Percentiles rank a stretch among this genome's conserved stretches.
Conservation (phyloP, 2,888 invertebrate genomes). For the Ophraella communa region DNA sequence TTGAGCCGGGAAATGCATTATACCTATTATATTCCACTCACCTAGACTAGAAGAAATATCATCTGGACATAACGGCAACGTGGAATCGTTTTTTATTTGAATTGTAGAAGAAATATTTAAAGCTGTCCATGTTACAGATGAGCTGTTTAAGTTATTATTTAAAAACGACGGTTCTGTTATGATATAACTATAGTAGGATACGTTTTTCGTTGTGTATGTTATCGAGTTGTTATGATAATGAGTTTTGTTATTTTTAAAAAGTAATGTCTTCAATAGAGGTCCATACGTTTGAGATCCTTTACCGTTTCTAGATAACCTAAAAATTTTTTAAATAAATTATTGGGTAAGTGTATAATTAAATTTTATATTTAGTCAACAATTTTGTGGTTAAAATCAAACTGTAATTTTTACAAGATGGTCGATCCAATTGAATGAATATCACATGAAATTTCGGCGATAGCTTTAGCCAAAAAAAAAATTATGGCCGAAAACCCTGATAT, state of each 20-base stretch:
- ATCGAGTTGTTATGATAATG: constrained; percentile 29
- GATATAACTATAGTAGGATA: constrained; percentile 37
- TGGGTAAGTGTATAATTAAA: too few species aligned
- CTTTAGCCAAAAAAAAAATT: too few species aligned
- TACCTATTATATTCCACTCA: too few species aligned
- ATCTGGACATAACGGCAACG: constrained; percentile 64
- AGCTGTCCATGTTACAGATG: constrained; percentile 21
- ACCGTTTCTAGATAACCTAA: constrained; percentile 25
- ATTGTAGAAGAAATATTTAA: constrained; percentile 32
- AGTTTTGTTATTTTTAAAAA: constrained; percentile 41
- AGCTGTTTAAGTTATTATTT: constrained; percentile 30
- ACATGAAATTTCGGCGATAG: too few species aligned
- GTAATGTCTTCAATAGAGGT: constrained; percentile 41
- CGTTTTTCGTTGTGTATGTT: constrained; percentile 25
- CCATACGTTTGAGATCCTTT: constrained; percentile 36
- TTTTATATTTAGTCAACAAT: too few species aligned
- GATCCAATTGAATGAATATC: too few species aligned
- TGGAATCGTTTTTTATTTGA: constrained; percentile 40
- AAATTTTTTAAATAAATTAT: too few species aligned
- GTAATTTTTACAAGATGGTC: too few species aligned
- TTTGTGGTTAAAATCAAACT: too few species aligned
- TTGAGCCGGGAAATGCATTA: too few species aligned
- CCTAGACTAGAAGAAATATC: constrained; percentile 70
- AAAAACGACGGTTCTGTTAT: constrained; percentile 42
- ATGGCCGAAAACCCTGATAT: too few species aligned